Conservation (phyloP, 1,140 invertebrate genomes). For the Drosophila neocordata region DNA sequence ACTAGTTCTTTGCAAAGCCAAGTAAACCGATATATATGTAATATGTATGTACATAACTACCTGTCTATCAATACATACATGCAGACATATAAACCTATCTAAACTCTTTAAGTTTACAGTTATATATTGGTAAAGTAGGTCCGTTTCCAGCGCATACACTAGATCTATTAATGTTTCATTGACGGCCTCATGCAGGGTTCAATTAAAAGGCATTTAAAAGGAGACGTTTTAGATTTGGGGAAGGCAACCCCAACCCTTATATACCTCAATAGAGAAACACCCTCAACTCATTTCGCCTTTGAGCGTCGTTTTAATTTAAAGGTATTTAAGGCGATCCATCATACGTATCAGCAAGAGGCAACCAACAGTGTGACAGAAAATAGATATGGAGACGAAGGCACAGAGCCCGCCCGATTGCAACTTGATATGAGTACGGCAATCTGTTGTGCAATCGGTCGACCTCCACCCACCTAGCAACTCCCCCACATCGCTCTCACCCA, state of each 20-base stretch:
- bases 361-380: slow-evolving; percentile 2
- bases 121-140: not conserved
- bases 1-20: slow-evolving; percentile 8
- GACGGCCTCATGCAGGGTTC: slow-evolving; percentile 57
- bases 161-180: slow-evolving; percentile 14
- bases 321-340: slow-evolving; percentile 83
- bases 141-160: not conserved
- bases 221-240: slow-evolving; percentile 27
- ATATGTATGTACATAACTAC: not conserved
- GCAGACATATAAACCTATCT: not conserved
- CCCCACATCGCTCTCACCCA: slow-evolving; percentile 5
- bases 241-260: slow-evolving; percentile 10
- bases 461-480: slow-evolving; percentile 12
- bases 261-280: slow-evolving; percentile 32
- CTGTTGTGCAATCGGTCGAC: slow-evolving; percentile 77
- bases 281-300: slow-evolving; percentile 63
- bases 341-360: slow-evolving; percentile 68
- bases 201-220: slow-evolving; percentile 76
- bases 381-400: slow-evolving; percentile 6
- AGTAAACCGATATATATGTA: not conserved
- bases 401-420: slow-evolving; percentile 57
- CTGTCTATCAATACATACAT: not conserved
- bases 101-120: too few species aligned
- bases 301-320: slow-evolving; percentile 81
- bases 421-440: slow-evolving; percentile 82